Evolutionary conservation across 2,888 invertebrate species (phyloP).

Genomic region (Acleris literana): DNA sequence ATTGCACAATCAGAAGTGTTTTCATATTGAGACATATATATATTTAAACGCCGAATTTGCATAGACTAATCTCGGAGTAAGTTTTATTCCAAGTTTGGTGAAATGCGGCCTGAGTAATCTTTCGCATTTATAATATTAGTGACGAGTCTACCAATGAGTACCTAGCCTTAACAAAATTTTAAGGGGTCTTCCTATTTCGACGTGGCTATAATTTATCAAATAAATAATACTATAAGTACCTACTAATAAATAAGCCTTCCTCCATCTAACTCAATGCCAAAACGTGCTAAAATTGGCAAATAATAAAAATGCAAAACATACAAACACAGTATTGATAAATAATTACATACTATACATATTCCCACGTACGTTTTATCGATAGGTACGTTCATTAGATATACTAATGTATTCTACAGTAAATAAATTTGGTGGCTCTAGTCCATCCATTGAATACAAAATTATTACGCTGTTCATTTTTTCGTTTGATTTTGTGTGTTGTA

Average conservation of each 20-base stretch:
- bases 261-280: background rate
- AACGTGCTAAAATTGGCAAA: slow-evolving; percentile 34
- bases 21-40: too few species aligned
- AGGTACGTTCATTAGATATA: slow-evolving; percentile 29
- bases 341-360: slow-evolving; percentile 18
- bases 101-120: too few species aligned
- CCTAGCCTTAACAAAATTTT: too few species aligned
- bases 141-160: too few species aligned
- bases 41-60: too few species aligned
- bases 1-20: too few species aligned
- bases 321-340: slow-evolving; percentile 21
- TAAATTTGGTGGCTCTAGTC: slow-evolving; percentile 22
- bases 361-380: slow-evolving; percentile 24
- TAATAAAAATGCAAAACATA: slow-evolving; percentile 19
- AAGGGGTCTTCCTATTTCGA: too few species aligned
- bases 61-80: too few species aligned
- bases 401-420: slow-evolving; percentile 28
- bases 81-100: too few species aligned
- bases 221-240: background rate
- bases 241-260: background rate
- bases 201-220: background rate
- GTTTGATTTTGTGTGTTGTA: too few species aligned
- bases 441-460: slow-evolving; percentile 17
- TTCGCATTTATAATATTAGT: too few species aligned
- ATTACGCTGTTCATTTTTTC: background rate